These are phyloP conservation scores for Agelastica alni DNA, from an alignment of 2,888 invertebrate species.

Conservation along the genomic window DNA sequence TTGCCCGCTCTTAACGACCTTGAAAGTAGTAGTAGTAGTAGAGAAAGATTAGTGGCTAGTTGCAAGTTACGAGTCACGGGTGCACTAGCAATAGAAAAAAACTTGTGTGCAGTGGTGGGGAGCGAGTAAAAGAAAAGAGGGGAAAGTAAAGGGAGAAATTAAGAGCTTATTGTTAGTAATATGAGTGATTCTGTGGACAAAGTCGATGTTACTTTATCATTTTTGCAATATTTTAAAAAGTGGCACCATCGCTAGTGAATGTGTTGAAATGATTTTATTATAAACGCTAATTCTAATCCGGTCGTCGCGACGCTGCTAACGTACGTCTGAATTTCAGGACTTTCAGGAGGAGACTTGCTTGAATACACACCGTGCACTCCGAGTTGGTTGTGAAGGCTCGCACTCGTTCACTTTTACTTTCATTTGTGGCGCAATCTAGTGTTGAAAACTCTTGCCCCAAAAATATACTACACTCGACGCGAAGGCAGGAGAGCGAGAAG, in stretches of 20 bases:
- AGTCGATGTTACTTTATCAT: slow-evolving; percentile 48
- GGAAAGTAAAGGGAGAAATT: slow-evolving; percentile 60
- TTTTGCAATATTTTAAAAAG: too few species aligned
- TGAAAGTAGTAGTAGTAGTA: slow-evolving; percentile 54
- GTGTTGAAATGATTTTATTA: not conserved
- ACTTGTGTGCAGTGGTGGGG: slow-evolving; percentile 49
- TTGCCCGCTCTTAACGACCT: slow-evolving; percentile 53
- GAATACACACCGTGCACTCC: slow-evolving; percentile 38
- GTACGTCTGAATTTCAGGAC: slow-evolving; percentile 37
- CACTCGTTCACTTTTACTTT: slow-evolving; percentile 59
- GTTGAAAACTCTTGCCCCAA: slow-evolving; percentile 56
- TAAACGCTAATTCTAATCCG: too few species aligned
- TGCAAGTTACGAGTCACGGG: slow-evolving; percentile 42
- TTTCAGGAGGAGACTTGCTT: slow-evolving; percentile 44
- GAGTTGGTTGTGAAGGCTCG: slow-evolving; percentile 46
- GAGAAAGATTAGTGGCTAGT: slow-evolving; percentile 15
- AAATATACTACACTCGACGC: slow-evolving; percentile 55
- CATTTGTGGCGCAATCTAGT: slow-evolving; percentile 58
- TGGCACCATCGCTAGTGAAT: slow-evolving; percentile 1
- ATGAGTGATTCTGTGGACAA: slow-evolving; percentile 53
- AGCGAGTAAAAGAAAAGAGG: slow-evolving; percentile 54
- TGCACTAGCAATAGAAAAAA: slow-evolving; percentile 55
- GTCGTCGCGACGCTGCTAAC: slow-evolving; percentile 18
- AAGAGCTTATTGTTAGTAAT: slow-evolving; percentile 53
- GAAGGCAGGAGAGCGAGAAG: slow-evolving; percentile 40